phyloP scores from a whole-genome alignment of 2,797 vertebrate species.

The Enteromius unitaeniatus region DNA sequence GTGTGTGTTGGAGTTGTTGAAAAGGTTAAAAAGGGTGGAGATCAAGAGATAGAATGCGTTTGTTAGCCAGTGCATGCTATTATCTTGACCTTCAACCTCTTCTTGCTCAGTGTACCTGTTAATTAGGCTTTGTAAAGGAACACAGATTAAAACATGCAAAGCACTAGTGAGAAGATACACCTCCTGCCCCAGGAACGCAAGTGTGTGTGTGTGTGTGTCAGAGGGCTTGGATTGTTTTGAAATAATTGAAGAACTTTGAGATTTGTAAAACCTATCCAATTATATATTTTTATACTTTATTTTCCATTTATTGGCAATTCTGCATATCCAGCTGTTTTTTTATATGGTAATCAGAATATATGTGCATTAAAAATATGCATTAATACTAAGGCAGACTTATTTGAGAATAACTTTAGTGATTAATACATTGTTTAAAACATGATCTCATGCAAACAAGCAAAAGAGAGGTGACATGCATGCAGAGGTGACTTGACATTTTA shows the following conservation, averaged over 20 bases:
- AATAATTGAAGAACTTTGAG: neutral
- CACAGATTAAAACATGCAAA: conserved; percentile 28
- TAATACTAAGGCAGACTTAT: neutral
- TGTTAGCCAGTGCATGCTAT: neutral
- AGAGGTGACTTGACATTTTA: conserved; percentile 21
- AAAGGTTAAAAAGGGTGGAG: neutral
- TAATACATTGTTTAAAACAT: neutral
- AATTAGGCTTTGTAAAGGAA: conserved; percentile 23
- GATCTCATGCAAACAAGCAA: neutral
- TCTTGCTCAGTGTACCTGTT: neutral
- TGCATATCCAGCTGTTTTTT: neutral
- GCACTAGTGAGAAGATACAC: conserved; percentile 10
- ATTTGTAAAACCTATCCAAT: neutral
- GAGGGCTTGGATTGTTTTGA: neutral
- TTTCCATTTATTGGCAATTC: neutral
- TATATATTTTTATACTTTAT: neutral
- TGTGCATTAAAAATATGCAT: neutral
- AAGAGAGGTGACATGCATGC: neutral
- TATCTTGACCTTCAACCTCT: conserved; percentile 15
- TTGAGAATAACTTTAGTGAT: neutral
- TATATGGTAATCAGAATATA: neutral
- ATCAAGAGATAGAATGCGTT: conserved; percentile 18
- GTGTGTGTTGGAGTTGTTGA: neutral
- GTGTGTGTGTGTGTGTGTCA: neutral
- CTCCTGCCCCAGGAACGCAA: neutral